Evolutionary conservation across 2,113 vertebrate species (phyloP).

Genomic region (Benitochromis conjunctus): DNA sequence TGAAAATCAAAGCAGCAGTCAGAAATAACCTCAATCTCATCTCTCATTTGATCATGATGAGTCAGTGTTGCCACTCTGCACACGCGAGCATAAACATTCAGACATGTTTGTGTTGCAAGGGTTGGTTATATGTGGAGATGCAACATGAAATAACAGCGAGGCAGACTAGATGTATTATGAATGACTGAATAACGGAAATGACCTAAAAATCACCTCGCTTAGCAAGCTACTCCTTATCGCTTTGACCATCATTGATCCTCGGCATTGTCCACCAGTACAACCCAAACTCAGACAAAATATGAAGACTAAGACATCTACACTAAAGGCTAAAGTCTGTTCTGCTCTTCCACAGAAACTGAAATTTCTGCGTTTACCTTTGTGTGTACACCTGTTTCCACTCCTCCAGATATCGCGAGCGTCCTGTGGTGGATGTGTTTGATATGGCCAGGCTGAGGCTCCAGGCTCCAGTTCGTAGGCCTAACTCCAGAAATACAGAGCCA

Average conservation of each 20-base stretch:
- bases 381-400: background rate
- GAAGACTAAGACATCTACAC: background rate
- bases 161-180: background rate
- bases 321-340: background rate
- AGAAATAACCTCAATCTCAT: background rate
- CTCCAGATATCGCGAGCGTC: conserved; percentile 67
- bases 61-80: background rate
- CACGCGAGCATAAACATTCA: background rate
- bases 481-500: conserved; percentile 74
- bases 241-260: background rate
- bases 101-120: background rate
- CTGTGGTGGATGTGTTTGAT: conserved; percentile 83
- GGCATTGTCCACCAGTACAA: background rate
- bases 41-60: background rate
- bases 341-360: background rate
- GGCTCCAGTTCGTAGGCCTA: conserved; percentile 77
- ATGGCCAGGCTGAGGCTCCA: conserved; percentile 83
- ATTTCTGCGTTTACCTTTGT: background rate
- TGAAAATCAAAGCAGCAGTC: background rate
- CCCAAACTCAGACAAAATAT: background rate
- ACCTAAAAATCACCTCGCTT: background rate
- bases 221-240: too few species aligned
- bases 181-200: background rate
- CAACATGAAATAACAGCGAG: background rate
- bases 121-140: background rate